Evolutionary conservation across 1,140 invertebrate genomes (phyloP).

Genomic region (Brachionus manjavacas): DNA sequence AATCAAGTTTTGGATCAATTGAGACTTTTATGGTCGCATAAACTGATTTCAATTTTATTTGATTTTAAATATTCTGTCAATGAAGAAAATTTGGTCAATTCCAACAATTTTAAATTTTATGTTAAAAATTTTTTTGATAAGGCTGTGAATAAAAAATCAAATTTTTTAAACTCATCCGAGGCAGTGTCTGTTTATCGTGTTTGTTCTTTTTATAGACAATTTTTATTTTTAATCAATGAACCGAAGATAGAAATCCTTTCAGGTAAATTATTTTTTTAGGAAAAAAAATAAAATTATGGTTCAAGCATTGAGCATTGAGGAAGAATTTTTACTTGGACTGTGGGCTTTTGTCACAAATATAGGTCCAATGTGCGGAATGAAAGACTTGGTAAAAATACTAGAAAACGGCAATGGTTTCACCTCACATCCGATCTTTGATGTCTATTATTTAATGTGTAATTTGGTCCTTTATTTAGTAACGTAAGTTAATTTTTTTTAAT

Average conservation of each 20-base stretch:
- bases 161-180: slow-evolving; percentile 2
- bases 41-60: slow-evolving; percentile 7
- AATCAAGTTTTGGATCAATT: slow-evolving; percentile 14
- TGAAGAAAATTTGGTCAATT: not conserved
- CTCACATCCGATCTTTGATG: slow-evolving; percentile 29
- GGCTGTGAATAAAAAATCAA: slow-evolving; percentile 22
- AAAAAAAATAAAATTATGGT: not conserved
- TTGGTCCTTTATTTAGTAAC: slow-evolving; percentile 24
- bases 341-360: slow-evolving; percentile 22
- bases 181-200: slow-evolving; percentile 16
- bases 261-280: not conserved
- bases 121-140: slow-evolving; percentile 36
- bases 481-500: not conserved
- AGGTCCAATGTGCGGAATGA: slow-evolving; percentile 1
- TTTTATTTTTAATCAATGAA: slow-evolving; percentile 30
- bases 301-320: slow-evolving; percentile 14
- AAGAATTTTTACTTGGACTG: slow-evolving; percentile 13
- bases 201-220: slow-evolving; percentile 37
- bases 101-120: slow-evolving; percentile 18
- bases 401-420: not conserved
- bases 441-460: slow-evolving; percentile 10
- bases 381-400: slow-evolving; percentile 10
- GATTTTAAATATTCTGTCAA: not conserved
- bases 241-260: slow-evolving; percentile 27
- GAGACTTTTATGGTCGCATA: slow-evolving; percentile 38